Percentiles rank a stretch among this genome's conserved stretches.
Evolutionary conservation across 2,797 vertebrate species (phyloP).

Genomic region (Ptychobarbus kaznakovi): DNA sequence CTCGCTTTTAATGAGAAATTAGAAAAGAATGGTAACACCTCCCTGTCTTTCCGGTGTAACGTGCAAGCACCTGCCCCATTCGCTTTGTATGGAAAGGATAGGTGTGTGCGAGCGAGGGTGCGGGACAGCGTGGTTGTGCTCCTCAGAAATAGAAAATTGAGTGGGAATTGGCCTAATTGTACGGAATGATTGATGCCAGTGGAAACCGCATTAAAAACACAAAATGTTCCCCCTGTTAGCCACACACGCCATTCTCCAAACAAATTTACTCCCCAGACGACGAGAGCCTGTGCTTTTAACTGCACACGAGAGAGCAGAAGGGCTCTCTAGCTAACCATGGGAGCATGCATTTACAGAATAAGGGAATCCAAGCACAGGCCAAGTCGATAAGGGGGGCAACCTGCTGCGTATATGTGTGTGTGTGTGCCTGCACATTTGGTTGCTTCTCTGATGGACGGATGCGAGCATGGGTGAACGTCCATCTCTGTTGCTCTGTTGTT

Average conservation of each 20-base stretch:
- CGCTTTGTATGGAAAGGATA: slow-evolving; percentile 70
- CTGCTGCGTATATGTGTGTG: slow-evolving; percentile 29
- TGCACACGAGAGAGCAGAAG: slow-evolving; percentile 57
- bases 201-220: slow-evolving; percentile 84
- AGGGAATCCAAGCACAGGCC: slow-evolving; percentile 48
- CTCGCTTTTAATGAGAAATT: slow-evolving; percentile 67
- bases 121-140: slow-evolving; percentile 84
- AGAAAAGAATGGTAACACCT: slow-evolving; percentile 69
- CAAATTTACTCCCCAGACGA: slow-evolving; percentile 72
- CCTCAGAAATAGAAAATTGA: slow-evolving; percentile 87
- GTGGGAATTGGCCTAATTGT: slow-evolving; percentile 90
- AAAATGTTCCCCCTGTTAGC: slow-evolving; percentile 79
- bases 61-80: slow-evolving; percentile 82
- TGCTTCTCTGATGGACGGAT: slow-evolving; percentile 57
- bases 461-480: slow-evolving; percentile 54
- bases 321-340: slow-evolving; percentile 54
- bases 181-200: slow-evolving; percentile 91
- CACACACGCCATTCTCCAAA: slow-evolving; percentile 67
- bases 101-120: slow-evolving; percentile 49
- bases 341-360: slow-evolving; percentile 60
- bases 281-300: slow-evolving; percentile 59
- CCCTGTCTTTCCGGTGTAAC: slow-evolving; percentile 73
- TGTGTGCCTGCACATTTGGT: slow-evolving; percentile 1
- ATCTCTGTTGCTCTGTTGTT: slow-evolving; percentile 54
- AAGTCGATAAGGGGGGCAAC: slow-evolving; percentile 48